A percentile compares a stretch with the other conserved stretches of the same genome.
These are phyloP conservation scores for Peucedramus taeniatus DNA, from an alignment of 2,113 vertebrate species.

Conservation along the genomic window DNA sequence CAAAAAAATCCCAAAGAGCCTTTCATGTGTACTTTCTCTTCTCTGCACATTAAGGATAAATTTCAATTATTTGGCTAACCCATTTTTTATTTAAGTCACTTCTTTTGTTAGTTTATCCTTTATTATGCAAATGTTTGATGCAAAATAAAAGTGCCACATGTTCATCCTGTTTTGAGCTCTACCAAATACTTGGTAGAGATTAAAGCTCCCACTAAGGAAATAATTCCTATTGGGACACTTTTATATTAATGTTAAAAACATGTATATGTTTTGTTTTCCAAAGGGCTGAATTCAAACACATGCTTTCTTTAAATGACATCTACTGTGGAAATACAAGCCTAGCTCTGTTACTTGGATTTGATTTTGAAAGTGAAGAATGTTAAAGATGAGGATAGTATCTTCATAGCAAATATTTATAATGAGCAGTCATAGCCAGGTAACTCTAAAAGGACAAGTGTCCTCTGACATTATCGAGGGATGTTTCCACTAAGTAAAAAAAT, in stretches of 20 bases:
- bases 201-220: constrained; percentile 20
- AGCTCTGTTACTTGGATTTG: not conserved
- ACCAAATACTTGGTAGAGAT: constrained; percentile 1
- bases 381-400: not conserved
- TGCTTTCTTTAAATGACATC: not conserved
- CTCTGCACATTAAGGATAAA: not conserved
- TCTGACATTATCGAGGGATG: not conserved
- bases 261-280: not conserved
- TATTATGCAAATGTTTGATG: constrained; percentile 12
- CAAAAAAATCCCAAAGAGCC: not conserved
- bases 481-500: not conserved
- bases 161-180: constrained; percentile 6
- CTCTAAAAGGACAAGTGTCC: not conserved
- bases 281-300: not conserved
- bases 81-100: not conserved
- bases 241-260: constrained; percentile 2
- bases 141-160: constrained; percentile 16
- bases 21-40: not conserved
- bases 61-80: not conserved
- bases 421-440: not conserved
- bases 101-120: constrained; percentile 17
- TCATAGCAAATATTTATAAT: not conserved
- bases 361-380: not conserved
- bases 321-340: not conserved
- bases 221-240: not conserved